Evolutionary conservation across 2,888 invertebrate genomes (phyloP), one percentile per base, ranked within the genome.

Genomic region (Melanophora roralis): DNA sequence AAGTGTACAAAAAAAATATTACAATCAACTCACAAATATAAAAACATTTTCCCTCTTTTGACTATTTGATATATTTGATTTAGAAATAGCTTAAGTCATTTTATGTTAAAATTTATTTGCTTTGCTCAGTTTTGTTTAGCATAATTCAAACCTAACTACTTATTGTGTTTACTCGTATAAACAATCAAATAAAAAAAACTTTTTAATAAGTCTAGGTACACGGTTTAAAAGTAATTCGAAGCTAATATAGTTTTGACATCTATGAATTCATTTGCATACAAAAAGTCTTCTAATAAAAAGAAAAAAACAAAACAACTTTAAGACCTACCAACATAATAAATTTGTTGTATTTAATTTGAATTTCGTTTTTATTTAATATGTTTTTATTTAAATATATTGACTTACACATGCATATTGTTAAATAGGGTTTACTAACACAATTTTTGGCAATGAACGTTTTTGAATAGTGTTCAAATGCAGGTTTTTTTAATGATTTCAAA

Each of bases 181-280:
- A 59, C 21, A 34, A 43, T 16, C n/a, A n/a, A n/a, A n/a, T n/a
- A n/a, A n/a, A 36, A 45, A 47, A 16, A 7, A 36, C 27, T 27
- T 6, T n/a, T n/a, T 9, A 47, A 14, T 47, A 23, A 14, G 36
- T 21, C 16, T 32, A 14, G 0, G 40, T 32, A 23, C 21, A 53
- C 7, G 3, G 53, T 45, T 27, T 43, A n/a, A n/a, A n/a, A n/a
- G n/a, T n/a, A n/a, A n/a, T n/a, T n/a, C n/a, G n/a, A n/a, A n/a
- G n/a, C 19, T 14, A 38, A 14, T 9, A 34, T 43, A 60, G 21
- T 73, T 16, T 53, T 38, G 19, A 36, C 45, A 32, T 12, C 12
- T 27, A 6, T 14, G 27, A 45, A 2, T 16, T 53, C 21, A 75
- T 75, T 75, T 75, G 60, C 75, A 75, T 75, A 68, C 34, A 75